Evolutionary conservation across 2,113 vertebrate genomes (phyloP).

Genomic region (Girardinichthys multiradiatus): DNA sequence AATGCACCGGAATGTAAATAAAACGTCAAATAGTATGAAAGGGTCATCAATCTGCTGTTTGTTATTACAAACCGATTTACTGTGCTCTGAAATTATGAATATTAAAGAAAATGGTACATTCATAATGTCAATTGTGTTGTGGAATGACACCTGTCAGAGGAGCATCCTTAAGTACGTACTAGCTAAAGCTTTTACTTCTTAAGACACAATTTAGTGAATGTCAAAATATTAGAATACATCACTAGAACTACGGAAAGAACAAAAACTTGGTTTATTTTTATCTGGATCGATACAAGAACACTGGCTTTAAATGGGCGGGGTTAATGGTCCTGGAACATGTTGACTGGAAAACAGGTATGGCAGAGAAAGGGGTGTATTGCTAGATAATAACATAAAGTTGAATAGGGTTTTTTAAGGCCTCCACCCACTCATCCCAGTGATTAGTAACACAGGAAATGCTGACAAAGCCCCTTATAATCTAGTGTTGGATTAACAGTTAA

Average conservation of each 20-base stretch:
- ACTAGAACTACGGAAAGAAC: not conserved
- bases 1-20: slow-evolving; percentile 5
- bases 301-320: not conserved
- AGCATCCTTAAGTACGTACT: slow-evolving; percentile 24
- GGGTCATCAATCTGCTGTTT: not conserved
- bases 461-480: not conserved
- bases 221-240: not conserved
- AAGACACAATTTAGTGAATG: not conserved
- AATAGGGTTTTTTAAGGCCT: not conserved
- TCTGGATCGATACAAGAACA: not conserved
- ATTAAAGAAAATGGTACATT: not conserved
- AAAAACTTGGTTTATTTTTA: not conserved
- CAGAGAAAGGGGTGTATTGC: not conserved
- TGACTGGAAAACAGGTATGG: not conserved
- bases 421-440: not conserved
- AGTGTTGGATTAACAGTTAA: not conserved
- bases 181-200: slow-evolving; percentile 3
- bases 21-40: not conserved
- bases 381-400: not conserved
- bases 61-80: not conserved
- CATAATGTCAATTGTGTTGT: not conserved
- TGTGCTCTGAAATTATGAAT: not conserved
- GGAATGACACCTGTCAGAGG: slow-evolving; percentile 45
- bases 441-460: slow-evolving; percentile 7
- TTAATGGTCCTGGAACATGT: not conserved